Evolutionary conservation across 2,797 vertebrate genomes (phyloP).

Genomic region (Xyrichtys novacula): DNA sequence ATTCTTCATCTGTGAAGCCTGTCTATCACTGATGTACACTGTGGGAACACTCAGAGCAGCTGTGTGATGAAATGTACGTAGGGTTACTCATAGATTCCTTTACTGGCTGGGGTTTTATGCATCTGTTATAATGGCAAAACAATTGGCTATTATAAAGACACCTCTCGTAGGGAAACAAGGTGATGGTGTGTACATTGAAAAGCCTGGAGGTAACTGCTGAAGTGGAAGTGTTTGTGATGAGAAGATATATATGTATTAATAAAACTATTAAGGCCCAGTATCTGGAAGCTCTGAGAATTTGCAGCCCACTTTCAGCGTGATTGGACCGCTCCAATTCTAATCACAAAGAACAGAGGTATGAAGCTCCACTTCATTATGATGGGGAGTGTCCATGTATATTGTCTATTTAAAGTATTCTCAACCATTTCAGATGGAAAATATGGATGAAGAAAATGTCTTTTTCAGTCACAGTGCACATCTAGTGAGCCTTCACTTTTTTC

Average conservation of each 20-base stretch:
- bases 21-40: slow-evolving; percentile 64
- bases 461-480: neutral
- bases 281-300: slow-evolving; percentile 65
- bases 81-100: slow-evolving; percentile 77
- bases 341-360: slow-evolving; percentile 59
- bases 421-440: slow-evolving; percentile 24
- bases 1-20: slow-evolving; percentile 74
- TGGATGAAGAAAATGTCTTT: slow-evolving; percentile 1
- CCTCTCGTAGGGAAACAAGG: slow-evolving; percentile 82
- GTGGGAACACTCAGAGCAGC: slow-evolving; percentile 75
- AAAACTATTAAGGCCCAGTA: slow-evolving; percentile 72
- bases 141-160: slow-evolving; percentile 84
- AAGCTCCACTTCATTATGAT: slow-evolving; percentile 52
- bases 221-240: slow-evolving; percentile 67
- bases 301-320: slow-evolving; percentile 66
- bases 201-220: slow-evolving; percentile 55
- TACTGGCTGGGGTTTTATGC: slow-evolving; percentile 70
- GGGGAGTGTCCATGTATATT: slow-evolving; percentile 23
- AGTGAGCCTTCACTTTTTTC: no score
- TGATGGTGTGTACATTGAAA: slow-evolving; percentile 69
- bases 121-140: slow-evolving; percentile 81
- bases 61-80: slow-evolving; percentile 81
- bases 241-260: slow-evolving; percentile 73
- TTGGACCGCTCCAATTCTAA: slow-evolving; percentile 72
- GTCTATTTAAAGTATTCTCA: slow-evolving; percentile 23